phyloP scores from a whole-genome alignment of 2,113 vertebrate species.

The Pachycephala philippinensis region DNA sequence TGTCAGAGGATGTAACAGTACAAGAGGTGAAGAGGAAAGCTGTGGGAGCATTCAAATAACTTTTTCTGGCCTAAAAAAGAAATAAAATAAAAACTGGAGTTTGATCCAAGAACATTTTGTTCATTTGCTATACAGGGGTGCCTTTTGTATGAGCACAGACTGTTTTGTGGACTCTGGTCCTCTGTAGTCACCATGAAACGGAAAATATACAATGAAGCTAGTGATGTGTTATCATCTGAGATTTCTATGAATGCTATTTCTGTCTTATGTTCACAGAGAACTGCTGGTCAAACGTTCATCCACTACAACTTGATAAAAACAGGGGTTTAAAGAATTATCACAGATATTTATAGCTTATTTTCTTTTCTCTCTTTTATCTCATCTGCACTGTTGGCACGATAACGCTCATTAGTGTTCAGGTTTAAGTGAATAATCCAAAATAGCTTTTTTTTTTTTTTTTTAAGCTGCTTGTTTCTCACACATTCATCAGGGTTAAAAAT shows the following conservation, averaged over 20 bases:
- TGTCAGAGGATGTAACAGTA: conserved; percentile 63
- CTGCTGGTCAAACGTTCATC: conserved; percentile 51
- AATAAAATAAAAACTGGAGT: conserved; percentile 59
- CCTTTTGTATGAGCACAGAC: conserved; percentile 67
- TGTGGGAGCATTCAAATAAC: conserved; percentile 70
- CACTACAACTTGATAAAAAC: conserved; percentile 49
- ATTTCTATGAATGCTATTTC: conserved; percentile 78
- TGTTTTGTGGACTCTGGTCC: conserved; percentile 72
- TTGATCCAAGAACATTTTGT: conserved; percentile 74
- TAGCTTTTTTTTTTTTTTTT: neutral
- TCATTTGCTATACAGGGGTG: conserved; percentile 65
- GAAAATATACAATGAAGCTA: conserved; percentile 67
- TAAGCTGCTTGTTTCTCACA: neutral
- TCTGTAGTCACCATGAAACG: conserved; percentile 65
- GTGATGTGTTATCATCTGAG: conserved; percentile 72
- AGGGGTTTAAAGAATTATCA: conserved; percentile 26
- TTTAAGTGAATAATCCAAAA: conserved; percentile 17
- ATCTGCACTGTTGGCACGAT: neutral
- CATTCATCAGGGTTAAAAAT: conserved; percentile 23
- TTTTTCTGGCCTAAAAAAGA: conserved; percentile 67
- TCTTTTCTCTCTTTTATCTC: conserved; percentile 23
- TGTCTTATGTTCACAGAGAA: conserved; percentile 55
- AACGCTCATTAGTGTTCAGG: conserved; percentile 4
- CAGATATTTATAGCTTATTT: conserved; percentile 53
- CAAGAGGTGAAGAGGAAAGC: conserved; percentile 67